A percentile compares a stretch with the other conserved stretches of the same genome.
Conservation (phyloP, 2,113 vertebrate genomes). For the Nibea coibor region DNA sequence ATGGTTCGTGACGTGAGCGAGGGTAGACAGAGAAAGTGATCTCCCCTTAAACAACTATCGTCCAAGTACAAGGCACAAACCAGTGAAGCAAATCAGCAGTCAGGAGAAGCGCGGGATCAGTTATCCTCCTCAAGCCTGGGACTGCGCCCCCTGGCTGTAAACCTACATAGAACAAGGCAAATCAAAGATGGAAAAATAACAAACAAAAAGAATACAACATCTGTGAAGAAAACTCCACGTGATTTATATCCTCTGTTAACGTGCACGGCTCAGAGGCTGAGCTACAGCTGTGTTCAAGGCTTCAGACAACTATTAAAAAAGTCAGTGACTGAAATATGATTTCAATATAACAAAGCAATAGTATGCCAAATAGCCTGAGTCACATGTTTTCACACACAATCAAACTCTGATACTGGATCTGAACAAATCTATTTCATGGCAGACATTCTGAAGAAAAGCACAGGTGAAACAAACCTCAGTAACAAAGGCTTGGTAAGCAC, state of each 20-base stretch:
- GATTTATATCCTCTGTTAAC: neutral
- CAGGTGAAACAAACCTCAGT: neutral
- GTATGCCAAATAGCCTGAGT: neutral
- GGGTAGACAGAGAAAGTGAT: constrained; percentile 34
- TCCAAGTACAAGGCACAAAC: constrained; percentile 8
- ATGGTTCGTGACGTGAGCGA: constrained; percentile 18
- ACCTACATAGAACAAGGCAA: neutral
- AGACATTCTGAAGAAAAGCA: neutral
- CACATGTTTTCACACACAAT: neutral
- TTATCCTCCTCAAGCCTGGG: neutral
- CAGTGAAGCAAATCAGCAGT: neutral
- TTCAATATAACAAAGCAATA: too few species aligned
- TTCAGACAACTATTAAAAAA: neutral
- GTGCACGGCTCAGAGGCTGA: too few species aligned
- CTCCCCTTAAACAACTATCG: neutral
- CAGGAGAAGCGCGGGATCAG: neutral
- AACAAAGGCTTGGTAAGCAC: neutral
- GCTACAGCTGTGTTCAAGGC: neutral
- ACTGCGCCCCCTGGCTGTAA: neutral
- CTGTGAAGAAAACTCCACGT: neutral
- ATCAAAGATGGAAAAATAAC: neutral
- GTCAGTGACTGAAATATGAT: neutral
- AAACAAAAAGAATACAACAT: neutral
- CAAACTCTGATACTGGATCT: neutral
- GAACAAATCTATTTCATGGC: neutral